Evolutionary conservation across 1,140 invertebrate species (phyloP).

Genomic region (Euborellia annulipes): DNA sequence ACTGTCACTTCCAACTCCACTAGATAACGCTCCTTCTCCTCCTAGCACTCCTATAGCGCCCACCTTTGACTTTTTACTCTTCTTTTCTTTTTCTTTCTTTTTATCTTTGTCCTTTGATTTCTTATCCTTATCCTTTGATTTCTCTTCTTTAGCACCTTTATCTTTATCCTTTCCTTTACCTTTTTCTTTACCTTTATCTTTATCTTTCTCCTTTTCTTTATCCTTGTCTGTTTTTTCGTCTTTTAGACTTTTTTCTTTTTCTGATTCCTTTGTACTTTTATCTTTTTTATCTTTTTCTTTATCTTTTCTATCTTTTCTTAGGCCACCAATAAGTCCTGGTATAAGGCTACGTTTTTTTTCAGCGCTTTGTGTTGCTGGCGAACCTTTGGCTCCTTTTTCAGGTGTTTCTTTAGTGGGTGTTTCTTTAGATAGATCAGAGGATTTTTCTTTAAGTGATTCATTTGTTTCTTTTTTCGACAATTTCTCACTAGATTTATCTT

Average conservation of each 20-base stretch:
- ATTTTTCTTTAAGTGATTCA: no score
- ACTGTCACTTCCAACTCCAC: background rate
- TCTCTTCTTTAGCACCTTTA: conserved; percentile 3
- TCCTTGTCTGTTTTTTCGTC: conserved; percentile 7
- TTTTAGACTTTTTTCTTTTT: conserved; percentile 5
- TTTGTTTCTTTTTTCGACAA: no score
- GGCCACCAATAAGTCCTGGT: no score
- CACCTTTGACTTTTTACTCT: background rate
- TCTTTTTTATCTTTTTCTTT: conserved; percentile 4
- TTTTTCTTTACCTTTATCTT: conserved; percentile 7
- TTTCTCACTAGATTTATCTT: no score
- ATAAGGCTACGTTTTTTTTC: no score
- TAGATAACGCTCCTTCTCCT: background rate
- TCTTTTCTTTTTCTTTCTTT: conserved; percentile 9
- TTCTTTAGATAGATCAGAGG: background rate
- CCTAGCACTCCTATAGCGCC: background rate
- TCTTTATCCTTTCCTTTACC: conserved; percentile 4
- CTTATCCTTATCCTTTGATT: conserved; percentile 6
- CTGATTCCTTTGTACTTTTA: conserved; percentile 6
- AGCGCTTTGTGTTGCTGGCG: no score
- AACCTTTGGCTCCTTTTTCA: background rate
- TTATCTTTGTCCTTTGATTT: conserved; percentile 1
- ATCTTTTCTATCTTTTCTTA: conserved; percentile 1
- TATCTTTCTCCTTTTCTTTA: conserved; percentile 5
- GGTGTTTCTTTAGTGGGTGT: background rate